Evolutionary conservation across 2,113 vertebrate species (phyloP).

Genomic region (Pomatorhinus ruficollis): DNA sequence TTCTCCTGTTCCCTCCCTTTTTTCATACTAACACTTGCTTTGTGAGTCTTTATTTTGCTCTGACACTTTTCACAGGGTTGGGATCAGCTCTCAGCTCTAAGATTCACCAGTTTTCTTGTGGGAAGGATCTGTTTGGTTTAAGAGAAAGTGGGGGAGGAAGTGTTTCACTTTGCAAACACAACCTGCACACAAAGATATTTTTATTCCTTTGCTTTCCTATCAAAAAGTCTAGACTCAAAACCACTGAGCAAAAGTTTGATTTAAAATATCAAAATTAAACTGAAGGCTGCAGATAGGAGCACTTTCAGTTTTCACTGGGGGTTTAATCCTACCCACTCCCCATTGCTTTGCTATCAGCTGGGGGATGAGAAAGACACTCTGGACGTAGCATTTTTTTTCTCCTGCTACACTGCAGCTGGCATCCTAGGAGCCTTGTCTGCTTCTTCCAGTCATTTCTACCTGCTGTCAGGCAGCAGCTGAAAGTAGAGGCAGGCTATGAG

Average conservation of each 20-base stretch:
- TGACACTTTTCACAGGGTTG: slow-evolving; percentile 9
- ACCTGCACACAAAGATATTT: background rate
- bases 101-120: background rate
- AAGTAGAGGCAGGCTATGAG: background rate
- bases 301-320: background rate
- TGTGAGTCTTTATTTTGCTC: slow-evolving; percentile 17
- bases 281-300: background rate
- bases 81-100: background rate
- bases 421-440: background rate
- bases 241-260: background rate
- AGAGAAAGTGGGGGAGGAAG: slow-evolving; percentile 23
- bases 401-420: background rate
- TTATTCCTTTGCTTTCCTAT: slow-evolving; percentile 12
- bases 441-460: background rate
- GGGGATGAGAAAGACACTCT: background rate
- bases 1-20: background rate
- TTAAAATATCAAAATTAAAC: background rate
- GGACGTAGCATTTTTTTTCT: accelerated
- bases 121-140: slow-evolving; percentile 33
- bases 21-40: background rate
- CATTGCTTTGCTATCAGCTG: background rate
- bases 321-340: background rate
- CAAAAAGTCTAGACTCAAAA: background rate
- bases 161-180: slow-evolving; percentile 22
- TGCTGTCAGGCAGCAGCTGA: background rate